phyloP scores from a whole-genome alignment of 2,113 vertebrate species.

The Notechis scutatus region DNA sequence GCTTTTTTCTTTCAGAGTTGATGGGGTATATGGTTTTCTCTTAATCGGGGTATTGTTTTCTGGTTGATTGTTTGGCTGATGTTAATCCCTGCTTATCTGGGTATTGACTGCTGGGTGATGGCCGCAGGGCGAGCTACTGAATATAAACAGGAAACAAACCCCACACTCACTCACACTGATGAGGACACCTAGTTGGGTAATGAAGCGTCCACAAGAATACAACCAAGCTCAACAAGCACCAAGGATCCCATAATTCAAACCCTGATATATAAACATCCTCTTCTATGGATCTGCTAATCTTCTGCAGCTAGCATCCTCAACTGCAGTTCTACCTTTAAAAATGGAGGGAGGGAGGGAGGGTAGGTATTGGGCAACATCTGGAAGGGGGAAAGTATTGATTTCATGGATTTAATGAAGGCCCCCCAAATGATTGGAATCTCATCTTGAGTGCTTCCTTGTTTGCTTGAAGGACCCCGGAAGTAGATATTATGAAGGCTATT shows the following conservation, averaged over 20 bases:
- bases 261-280: neutral
- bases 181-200: neutral
- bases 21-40: neutral
- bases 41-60: neutral
- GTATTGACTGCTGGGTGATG: neutral
- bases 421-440: neutral
- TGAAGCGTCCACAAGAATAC: neutral
- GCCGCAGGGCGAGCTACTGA: neutral
- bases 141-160: neutral
- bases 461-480: conserved; percentile 68
- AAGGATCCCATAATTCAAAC: neutral
- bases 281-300: neutral
- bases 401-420: neutral
- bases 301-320: neutral
- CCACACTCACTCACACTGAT: neutral
- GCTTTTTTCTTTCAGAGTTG: no score
- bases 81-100: neutral
- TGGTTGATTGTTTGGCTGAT: neutral
- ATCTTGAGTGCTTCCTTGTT: neutral
- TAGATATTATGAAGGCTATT: conserved; percentile 79
- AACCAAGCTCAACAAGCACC: neutral
- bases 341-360: neutral
- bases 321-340: neutral
- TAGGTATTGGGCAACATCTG: no score
- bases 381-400: no score